phyloP scores from a whole-genome alignment of 2,888 invertebrate genomes.

The Zeuzera pyrina region DNA sequence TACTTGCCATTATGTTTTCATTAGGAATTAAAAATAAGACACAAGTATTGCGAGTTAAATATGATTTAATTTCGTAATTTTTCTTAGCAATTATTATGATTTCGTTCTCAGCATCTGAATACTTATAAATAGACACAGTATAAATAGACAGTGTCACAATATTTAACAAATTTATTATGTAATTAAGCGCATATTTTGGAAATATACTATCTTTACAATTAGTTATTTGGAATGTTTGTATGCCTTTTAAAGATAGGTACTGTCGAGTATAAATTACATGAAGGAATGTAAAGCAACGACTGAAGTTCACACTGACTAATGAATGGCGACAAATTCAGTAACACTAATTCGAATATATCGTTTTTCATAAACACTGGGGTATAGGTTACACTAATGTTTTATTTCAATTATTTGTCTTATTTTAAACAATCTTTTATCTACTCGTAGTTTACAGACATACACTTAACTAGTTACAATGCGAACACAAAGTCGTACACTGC shows the following conservation, averaged over 20 bases:
- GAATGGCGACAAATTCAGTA: constrained; percentile 23
- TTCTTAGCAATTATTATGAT: constrained; percentile 68
- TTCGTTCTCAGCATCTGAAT: constrained; percentile 68
- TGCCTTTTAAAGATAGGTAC: constrained; percentile 38
- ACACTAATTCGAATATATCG: constrained; percentile 13
- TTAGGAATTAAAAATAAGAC: constrained; percentile 21
- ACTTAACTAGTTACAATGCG: constrained; percentile 57
- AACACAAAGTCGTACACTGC: constrained; percentile 58
- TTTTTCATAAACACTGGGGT: constrained; percentile 27
- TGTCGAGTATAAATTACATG: constrained; percentile 26
- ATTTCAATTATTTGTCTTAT: constrained; percentile 41
- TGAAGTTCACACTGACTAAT: constrained; percentile 25
- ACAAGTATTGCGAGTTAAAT: constrained; percentile 60
- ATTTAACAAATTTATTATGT: constrained; percentile 47
- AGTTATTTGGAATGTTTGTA: constrained; percentile 54
- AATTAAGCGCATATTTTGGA: constrained; percentile 60
- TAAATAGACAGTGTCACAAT: constrained; percentile 46
- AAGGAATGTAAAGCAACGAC: constrained; percentile 42
- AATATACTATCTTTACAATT: constrained; percentile 40
- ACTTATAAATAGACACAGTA: constrained; percentile 60
- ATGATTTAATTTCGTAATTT: constrained; percentile 72
- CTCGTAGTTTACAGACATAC: constrained; percentile 55
- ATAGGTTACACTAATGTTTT: constrained; percentile 25
- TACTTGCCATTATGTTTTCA: too few relatives aligned
- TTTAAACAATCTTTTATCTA: constrained; percentile 53